Evolutionary conservation across 2,888 invertebrate species (phyloP).

Genomic region (Amphipyra tragopoginis): DNA sequence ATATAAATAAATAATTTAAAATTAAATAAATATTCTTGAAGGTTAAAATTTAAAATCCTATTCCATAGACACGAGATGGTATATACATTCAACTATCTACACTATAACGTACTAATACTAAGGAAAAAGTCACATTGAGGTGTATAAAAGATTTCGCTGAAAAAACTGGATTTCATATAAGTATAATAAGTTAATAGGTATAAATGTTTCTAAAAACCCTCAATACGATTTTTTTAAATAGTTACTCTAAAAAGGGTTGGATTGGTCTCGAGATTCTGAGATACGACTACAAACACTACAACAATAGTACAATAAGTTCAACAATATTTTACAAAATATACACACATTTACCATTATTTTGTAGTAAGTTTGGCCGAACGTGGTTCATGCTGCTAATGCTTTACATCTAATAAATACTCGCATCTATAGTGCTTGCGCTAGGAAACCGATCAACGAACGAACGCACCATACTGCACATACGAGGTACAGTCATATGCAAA

Average conservation of each 20-base stretch:
- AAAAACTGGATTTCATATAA: constrained; percentile 82
- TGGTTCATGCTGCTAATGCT: constrained; percentile 53
- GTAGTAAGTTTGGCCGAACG: constrained; percentile 63
- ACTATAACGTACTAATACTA: constrained; percentile 77
- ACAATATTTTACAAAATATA: constrained; percentile 87
- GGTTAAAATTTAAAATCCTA: constrained; percentile 62
- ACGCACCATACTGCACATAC: constrained; percentile 34
- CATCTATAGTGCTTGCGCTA: constrained; percentile 39
- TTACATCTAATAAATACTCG: constrained; percentile 42
- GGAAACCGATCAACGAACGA: constrained; percentile 30
- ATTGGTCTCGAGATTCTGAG: constrained; percentile 88
- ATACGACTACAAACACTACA: constrained; percentile 80
- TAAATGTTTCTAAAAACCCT: constrained; percentile 86
- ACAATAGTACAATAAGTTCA: constrained; percentile 77
- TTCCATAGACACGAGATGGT: constrained; percentile 60
- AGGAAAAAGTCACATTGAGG: constrained; percentile 81
- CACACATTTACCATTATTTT: constrained; percentile 68
- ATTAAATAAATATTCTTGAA: constrained; percentile 57
- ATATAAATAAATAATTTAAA: constrained; percentile 66
- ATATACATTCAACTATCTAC: constrained; percentile 72
- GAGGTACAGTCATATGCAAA: constrained; percentile 9
- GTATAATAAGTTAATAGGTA: constrained; percentile 76
- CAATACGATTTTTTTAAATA: constrained; percentile 75
- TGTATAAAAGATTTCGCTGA: constrained; percentile 85
- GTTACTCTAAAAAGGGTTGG: constrained; percentile 84